phyloP scores from a whole-genome alignment of 1,140 invertebrate species.

The Ceratina calcarata region DNA sequence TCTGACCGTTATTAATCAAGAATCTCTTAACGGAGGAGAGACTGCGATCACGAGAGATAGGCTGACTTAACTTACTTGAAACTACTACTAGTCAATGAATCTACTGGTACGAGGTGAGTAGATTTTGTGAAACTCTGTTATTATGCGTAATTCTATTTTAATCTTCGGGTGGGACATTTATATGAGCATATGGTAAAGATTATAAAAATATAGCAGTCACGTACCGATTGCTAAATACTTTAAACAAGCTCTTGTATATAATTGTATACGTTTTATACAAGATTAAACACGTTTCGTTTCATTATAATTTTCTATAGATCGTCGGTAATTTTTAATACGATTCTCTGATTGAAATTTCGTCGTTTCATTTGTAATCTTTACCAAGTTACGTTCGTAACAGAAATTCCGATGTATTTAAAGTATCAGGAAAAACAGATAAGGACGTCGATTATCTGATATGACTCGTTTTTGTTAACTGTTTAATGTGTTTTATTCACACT shows the following conservation, averaged over 20 bases:
- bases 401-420: background rate
- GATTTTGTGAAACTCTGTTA: slow-evolving; percentile 73
- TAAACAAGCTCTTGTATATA: too few relatives aligned
- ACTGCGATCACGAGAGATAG: slow-evolving; percentile 78
- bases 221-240: background rate
- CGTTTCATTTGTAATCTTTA: slow-evolving; percentile 44
- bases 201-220: slow-evolving; percentile 32
- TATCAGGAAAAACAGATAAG: slow-evolving; percentile 2
- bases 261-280: too few relatives aligned
- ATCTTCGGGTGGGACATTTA: slow-evolving; percentile 66
- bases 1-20: slow-evolving; percentile 67
- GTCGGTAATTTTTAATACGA: background rate
- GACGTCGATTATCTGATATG: background rate
- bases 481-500: background rate
- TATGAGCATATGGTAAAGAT: slow-evolving; percentile 47
- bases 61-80: slow-evolving; percentile 74
- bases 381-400: slow-evolving; percentile 6
- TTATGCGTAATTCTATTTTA: slow-evolving; percentile 68
- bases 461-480: slow-evolving; percentile 8
- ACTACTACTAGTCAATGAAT: slow-evolving; percentile 74
- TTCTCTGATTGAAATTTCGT: background rate
- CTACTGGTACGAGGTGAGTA: slow-evolving; percentile 76
- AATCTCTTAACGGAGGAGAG: slow-evolving; percentile 76
- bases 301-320: too few relatives aligned
- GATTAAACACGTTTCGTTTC: too few relatives aligned